A percentile compares a stretch with the other conserved stretches of the same genome.
Conservation (phyloP, 1,140 invertebrate species). For the Leptopilina clavipes region DNA sequence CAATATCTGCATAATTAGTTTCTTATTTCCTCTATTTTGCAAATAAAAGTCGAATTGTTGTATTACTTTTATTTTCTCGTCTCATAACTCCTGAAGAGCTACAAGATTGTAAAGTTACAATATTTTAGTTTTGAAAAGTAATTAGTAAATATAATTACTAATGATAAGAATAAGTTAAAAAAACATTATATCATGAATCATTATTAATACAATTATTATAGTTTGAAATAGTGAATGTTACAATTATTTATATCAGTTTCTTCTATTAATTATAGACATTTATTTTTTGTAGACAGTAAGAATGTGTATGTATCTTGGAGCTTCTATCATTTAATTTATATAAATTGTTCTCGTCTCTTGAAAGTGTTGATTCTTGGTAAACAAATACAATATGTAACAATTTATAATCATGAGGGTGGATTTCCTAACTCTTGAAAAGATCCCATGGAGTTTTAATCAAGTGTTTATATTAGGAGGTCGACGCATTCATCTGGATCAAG, state of each 20-base stretch:
- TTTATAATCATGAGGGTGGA: constrained; percentile 22
- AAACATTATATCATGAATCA: no score
- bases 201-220: no score
- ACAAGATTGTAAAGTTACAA: no score
- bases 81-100: no score
- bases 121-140: no score
- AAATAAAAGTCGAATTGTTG: not conserved
- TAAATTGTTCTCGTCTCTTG: not conserved
- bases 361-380: constrained; percentile 2
- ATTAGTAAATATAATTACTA: no score
- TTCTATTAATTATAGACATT: no score
- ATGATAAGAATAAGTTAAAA: no score
- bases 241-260: no score
- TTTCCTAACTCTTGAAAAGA: not conserved
- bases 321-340: not conserved
- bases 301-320: no score
- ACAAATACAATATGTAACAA: constrained; percentile 3
- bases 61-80: not conserved
- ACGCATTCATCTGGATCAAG: constrained; percentile 21
- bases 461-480: constrained; percentile 12
- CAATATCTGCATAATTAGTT: not conserved
- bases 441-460: constrained; percentile 21
- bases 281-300: no score
- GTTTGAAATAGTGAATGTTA: no score
- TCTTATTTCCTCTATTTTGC: not conserved